Conservation (phyloP, 2,113 vertebrate species). For the Carlito syrichta region DNA sequence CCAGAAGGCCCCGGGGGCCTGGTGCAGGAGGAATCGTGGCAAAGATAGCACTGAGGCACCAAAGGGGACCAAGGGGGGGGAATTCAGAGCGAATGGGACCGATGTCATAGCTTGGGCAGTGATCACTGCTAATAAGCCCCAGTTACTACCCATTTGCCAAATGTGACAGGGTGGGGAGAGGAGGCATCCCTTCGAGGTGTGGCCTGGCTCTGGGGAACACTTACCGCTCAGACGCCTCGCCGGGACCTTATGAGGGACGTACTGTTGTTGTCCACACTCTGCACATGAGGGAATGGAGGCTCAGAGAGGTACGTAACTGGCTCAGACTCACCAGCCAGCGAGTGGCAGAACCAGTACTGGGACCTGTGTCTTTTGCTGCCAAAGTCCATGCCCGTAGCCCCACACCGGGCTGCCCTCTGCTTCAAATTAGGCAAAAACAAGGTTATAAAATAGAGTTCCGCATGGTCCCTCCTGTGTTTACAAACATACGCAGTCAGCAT, state of each 20-base stretch:
- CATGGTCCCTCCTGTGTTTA: neutral
- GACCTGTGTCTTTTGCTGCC: neutral
- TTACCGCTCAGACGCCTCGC: neutral
- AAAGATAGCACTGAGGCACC: neutral
- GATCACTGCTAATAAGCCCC: neutral
- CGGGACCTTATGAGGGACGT: neutral
- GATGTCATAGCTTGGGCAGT: neutral
- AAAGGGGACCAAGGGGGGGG: neutral
- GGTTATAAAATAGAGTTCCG: neutral
- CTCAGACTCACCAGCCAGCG: neutral
- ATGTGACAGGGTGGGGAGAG: neutral
- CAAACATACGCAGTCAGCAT: neutral
- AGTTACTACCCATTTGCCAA: neutral
- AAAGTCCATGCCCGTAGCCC: neutral
- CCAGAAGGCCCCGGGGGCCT: neutral
- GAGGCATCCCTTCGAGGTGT: rapidly evolving
- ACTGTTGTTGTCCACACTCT: rapidly evolving
- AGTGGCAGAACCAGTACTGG: neutral
- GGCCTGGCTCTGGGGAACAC: no score
- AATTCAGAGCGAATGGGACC: neutral
- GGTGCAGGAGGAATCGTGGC: neutral
- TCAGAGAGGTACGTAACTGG: neutral
- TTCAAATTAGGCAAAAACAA: neutral
- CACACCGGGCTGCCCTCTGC: neutral
- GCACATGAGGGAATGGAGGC: neutral